Conservation (phyloP, 2,113 vertebrate species). For the Poicephalus meyeri region DNA sequence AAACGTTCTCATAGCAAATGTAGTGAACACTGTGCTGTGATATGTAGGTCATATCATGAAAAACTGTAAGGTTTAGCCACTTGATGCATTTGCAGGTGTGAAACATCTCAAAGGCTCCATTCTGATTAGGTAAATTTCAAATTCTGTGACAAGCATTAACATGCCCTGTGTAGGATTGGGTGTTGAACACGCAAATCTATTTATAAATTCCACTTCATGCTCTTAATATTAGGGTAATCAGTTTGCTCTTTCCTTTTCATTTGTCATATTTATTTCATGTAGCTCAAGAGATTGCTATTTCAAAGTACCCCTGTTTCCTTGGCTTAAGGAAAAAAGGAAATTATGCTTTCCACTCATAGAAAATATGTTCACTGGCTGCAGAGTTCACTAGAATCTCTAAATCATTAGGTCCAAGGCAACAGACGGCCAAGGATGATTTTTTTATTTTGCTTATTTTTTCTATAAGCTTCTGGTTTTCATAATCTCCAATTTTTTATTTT, state of each 20-base stretch:
- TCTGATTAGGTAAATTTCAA: slow-evolving; percentile 40
- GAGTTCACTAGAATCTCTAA: not conserved
- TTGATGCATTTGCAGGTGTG: slow-evolving; percentile 48
- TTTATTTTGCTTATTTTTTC: not conserved
- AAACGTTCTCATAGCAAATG: not conserved
- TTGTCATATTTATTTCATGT: slow-evolving; percentile 10
- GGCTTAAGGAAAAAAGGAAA: not conserved
- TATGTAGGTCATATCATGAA: slow-evolving; percentile 10
- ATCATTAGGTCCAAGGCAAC: not conserved
- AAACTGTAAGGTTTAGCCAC: not conserved
- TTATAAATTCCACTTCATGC: slow-evolving; percentile 51
- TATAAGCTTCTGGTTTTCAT: not conserved
- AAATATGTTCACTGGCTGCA: not conserved
- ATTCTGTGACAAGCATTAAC: slow-evolving; percentile 38
- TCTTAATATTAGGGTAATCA: slow-evolving; percentile 46
- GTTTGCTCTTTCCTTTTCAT: slow-evolving; percentile 27
- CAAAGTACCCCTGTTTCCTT: not conserved
- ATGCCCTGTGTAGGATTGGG: not conserved
- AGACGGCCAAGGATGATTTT: not conserved
- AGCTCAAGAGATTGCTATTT: not conserved
- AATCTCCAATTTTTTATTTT: not conserved
- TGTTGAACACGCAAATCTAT: not conserved
- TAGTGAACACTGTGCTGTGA: not conserved
- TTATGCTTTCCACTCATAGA: not conserved
- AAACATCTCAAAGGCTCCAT: slow-evolving; percentile 31